Evolutionary conservation across 2,888 invertebrate species (phyloP).

Genomic region (Drosophila mercatorum): DNA sequence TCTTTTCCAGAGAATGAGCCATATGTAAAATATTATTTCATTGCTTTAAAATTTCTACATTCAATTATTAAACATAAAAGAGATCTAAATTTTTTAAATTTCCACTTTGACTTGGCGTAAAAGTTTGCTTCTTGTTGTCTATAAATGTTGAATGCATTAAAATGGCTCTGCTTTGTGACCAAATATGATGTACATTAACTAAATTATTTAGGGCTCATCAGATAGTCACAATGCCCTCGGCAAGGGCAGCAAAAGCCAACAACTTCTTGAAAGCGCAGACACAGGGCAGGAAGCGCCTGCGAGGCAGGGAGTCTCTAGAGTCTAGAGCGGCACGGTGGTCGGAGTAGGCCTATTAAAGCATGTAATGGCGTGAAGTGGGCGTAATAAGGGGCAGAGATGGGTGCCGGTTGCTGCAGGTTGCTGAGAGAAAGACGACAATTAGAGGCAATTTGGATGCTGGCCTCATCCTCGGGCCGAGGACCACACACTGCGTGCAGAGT

Average conservation of each 20-base stretch:
- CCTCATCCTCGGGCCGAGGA: conserved; percentile 12
- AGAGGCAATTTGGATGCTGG: conserved; percentile 72
- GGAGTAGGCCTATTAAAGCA: conserved; percentile 71
- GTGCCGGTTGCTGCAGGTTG: conserved; percentile 32
- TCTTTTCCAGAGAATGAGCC: too few relatives aligned
- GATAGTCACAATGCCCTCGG: conserved; percentile 16
- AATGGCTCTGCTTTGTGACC: neutral
- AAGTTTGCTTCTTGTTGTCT: too few relatives aligned
- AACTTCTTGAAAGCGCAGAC: conserved; percentile 59
- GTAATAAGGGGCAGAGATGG: conserved; percentile 44
- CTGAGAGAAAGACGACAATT: conserved; percentile 67
- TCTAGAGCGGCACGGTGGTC: neutral
- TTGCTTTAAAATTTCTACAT: too few relatives aligned
- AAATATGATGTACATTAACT: conserved; percentile 1
- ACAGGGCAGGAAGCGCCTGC: conserved; percentile 52
- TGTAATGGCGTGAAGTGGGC: conserved; percentile 77
- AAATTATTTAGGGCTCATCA: conserved; percentile 21
- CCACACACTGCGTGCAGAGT: conserved; percentile 14
- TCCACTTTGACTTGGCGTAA: neutral
- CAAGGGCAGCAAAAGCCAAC: conserved; percentile 47
- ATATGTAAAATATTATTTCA: too few relatives aligned
- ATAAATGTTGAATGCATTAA: neutral
- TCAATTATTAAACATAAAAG: too few relatives aligned
- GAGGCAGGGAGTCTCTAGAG: conserved; percentile 9
- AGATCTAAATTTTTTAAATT: neutral